Percentiles rank a stretch among this genome's conserved stretches.
These are phyloP conservation scores for Madoqua kirkii DNA, from an alignment of 2,113 vertebrate species.

Conservation along the genomic window DNA sequence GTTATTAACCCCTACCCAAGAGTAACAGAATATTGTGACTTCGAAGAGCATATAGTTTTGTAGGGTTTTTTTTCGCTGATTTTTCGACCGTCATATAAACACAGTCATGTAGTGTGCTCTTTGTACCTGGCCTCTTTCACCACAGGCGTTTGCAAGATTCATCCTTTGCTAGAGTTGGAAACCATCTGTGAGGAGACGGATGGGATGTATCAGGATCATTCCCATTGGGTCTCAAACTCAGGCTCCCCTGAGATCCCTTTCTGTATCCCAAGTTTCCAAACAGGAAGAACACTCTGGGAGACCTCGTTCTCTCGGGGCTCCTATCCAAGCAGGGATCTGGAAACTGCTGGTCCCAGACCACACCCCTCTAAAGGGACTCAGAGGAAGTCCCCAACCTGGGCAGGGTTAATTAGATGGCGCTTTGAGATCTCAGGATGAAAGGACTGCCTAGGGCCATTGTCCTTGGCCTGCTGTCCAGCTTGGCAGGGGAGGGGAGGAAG, in stretches of 20 bases:
- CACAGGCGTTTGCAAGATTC: neutral
- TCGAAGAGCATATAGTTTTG: neutral
- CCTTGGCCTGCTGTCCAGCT: conserved; percentile 69
- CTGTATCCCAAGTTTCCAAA: neutral
- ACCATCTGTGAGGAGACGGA: neutral
- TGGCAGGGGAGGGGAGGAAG: neutral
- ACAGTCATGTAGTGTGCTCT: neutral
- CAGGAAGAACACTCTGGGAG: conserved; percentile 1
- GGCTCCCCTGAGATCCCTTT: neutral
- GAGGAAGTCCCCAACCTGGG: conserved; percentile 73
- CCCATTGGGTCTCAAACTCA: neutral
- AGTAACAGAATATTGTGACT: neutral
- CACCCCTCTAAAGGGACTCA: conserved; percentile 71
- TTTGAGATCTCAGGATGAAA: conserved; percentile 76
- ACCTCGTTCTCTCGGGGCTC: conserved; percentile 24
- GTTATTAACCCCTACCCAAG: neutral
- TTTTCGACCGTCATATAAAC: neutral
- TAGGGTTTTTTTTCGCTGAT: neutral
- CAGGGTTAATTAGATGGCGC: conserved; percentile 67
- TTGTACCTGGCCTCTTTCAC: neutral
- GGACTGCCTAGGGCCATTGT: conserved; percentile 67
- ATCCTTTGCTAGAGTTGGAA: neutral
- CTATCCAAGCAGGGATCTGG: conserved; percentile 70
- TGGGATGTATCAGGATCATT: neutral
- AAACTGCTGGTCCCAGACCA: conserved; percentile 61